These are phyloP conservation scores for Anthophora plumipes DNA, from an alignment of 2,888 invertebrate genomes.

Conservation along the genomic window DNA sequence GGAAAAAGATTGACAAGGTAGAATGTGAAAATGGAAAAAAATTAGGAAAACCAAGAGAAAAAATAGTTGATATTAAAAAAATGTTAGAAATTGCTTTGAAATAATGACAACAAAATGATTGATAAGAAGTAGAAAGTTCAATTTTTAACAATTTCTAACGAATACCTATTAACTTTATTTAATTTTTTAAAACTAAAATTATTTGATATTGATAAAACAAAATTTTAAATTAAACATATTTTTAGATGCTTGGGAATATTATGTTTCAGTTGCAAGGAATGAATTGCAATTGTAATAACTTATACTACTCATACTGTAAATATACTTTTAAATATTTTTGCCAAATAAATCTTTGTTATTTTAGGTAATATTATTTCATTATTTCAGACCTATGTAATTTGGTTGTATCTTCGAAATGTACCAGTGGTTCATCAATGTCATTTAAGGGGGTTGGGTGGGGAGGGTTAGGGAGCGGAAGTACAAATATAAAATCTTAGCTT, in stretches of 20 bases:
- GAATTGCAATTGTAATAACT: background rate
- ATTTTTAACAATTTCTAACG: background rate
- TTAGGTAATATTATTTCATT: background rate
- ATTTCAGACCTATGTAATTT: too few species aligned
- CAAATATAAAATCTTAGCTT: too few species aligned
- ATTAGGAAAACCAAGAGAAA: conserved; percentile 94
- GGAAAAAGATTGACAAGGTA: conserved; percentile 92
- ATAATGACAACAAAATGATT: conserved; percentile 42
- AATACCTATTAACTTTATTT: background rate
- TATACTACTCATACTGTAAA: background rate
- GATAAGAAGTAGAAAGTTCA: background rate
- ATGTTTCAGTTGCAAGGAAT: background rate
- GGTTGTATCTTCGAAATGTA: too few species aligned
- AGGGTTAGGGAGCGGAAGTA: too few species aligned
- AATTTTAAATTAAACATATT: background rate
- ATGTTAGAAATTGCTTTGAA: conserved; percentile 88
- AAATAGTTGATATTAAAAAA: conserved; percentile 90
- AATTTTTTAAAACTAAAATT: background rate
- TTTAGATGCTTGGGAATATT: background rate
- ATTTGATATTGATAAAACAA: background rate
- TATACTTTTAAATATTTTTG: background rate
- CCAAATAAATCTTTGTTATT: background rate
- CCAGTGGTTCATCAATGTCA: too few species aligned
- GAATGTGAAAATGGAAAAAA: conserved; percentile 90
- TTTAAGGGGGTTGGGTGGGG: too few species aligned